phyloP scores from a whole-genome alignment of 2,113 vertebrate species.

The Ailurus styani region DNA sequence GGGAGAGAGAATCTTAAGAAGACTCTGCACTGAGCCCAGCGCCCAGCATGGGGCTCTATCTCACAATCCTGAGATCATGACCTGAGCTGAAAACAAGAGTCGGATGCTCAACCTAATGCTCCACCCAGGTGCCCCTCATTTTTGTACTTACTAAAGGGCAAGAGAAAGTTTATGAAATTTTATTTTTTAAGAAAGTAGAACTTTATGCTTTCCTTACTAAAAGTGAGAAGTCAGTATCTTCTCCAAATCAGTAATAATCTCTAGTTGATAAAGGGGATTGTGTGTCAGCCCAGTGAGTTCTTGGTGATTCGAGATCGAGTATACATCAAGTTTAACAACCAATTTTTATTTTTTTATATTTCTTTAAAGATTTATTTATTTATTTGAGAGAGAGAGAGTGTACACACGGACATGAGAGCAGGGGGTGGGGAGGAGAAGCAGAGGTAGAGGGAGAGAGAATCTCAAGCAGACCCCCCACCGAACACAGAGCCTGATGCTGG shows the following conservation, averaged over 20 bases:
- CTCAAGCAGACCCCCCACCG: background rate
- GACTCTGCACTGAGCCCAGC: background rate
- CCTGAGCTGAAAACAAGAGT: background rate
- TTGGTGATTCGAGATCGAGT: background rate
- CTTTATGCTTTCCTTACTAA: background rate
- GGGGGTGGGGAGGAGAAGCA: background rate
- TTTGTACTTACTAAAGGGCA: background rate
- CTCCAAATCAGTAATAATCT: background rate
- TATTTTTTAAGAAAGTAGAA: background rate
- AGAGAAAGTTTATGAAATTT: background rate
- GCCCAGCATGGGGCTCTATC: background rate
- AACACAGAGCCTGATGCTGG: background rate
- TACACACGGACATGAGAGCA: too few relatives aligned
- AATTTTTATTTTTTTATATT: background rate
- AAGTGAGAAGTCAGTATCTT: background rate
- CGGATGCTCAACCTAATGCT: background rate
- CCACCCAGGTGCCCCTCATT: background rate
- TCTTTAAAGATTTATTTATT: background rate
- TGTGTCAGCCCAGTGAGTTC: background rate
- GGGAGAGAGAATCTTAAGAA: background rate
- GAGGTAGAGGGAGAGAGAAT: background rate
- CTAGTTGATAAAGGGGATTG: background rate
- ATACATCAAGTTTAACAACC: background rate
- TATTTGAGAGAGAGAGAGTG: background rate
- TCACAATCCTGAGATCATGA: background rate